phyloP scores from a whole-genome alignment of 1,140 invertebrate genomes.

The Listronotus oregonensis region DNA sequence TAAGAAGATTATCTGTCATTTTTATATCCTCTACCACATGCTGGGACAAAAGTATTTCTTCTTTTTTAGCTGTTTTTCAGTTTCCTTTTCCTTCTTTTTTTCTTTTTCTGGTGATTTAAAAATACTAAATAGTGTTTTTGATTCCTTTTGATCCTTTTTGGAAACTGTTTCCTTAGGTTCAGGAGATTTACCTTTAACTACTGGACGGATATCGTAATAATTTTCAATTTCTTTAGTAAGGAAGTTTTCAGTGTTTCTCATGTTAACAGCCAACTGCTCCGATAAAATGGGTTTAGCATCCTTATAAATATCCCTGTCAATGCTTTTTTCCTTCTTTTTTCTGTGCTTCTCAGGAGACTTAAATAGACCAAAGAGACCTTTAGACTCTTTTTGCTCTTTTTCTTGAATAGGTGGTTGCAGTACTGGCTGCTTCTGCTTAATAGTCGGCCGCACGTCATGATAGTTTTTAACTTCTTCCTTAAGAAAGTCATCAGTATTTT shows the following conservation, averaged over 20 bases:
- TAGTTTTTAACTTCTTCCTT: constrained; percentile 18
- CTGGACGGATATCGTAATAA: constrained; percentile 32
- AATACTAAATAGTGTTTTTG: too few species aligned
- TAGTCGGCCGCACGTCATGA: constrained; percentile 12
- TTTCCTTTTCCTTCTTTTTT: constrained; percentile 19
- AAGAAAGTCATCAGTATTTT: constrained; percentile 7
- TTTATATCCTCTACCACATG: constrained; percentile 16
- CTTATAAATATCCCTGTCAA: constrained; percentile 11
- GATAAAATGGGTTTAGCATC: constrained; percentile 17
- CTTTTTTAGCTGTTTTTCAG: constrained; percentile 3
- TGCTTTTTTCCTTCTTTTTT: constrained; percentile 24
- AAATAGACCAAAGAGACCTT: constrained; percentile 2
- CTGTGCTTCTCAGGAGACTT: constrained; percentile 10
- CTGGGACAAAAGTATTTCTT: constrained; percentile 10
- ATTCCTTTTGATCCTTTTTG: too few species aligned
- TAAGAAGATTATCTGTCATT: constrained; percentile 25
- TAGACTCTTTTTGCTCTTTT: constrained; percentile 16
- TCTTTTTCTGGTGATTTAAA: constrained; percentile 16
- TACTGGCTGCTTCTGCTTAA: background rate
- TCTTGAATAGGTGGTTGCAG: background rate
- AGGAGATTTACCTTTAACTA: background rate
- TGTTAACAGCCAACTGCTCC: constrained; percentile 32
- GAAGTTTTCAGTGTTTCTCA: constrained; percentile 36
- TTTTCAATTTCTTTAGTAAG: constrained; percentile 40
- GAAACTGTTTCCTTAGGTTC: background rate